These are phyloP conservation scores for Epizoanthus fatuus DNA, from an alignment of 92 coral and sea anemone species.

Conservation along the genomic window DNA sequence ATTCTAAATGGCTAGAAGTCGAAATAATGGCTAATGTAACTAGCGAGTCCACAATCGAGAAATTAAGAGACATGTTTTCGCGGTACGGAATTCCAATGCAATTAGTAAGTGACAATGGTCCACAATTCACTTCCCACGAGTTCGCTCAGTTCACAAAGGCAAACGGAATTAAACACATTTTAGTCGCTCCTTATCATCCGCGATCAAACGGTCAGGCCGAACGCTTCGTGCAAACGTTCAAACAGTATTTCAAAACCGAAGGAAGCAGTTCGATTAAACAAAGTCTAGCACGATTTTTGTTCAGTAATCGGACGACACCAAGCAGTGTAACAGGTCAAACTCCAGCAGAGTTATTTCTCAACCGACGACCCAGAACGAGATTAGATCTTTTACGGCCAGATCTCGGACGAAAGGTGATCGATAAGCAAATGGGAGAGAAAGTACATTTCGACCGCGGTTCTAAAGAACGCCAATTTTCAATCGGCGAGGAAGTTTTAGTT, in stretches of 20 bases:
- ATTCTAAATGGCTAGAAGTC: conserved; percentile 53
- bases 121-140: conserved; percentile 28
- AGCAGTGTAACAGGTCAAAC: conserved; percentile 68
- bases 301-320: conserved; percentile 58
- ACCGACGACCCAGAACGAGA: conserved; percentile 56
- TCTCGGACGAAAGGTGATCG: conserved; percentile 26
- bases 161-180: conserved; percentile 34
- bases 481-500: conserved; percentile 62
- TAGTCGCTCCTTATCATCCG: conserved; percentile 46
- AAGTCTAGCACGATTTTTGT: conserved; percentile 45
- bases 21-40: conserved; percentile 34
- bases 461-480: conserved; percentile 31
- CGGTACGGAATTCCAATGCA: conserved; percentile 33
- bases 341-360: conserved; percentile 64
- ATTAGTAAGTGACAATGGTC: conserved; percentile 4
- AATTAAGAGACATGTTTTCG: conserved; percentile 46
- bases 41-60: conserved; percentile 22
- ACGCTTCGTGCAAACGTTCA: conserved; percentile 57
- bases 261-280: conserved; percentile 29
- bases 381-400: conserved; percentile 59
- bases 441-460: conserved; percentile 5
- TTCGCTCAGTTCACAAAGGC: background rate
- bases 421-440: conserved; percentile 17
- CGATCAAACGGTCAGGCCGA: conserved; percentile 69
- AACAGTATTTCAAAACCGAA: conserved; percentile 46